Conservation (phyloP, 2,888 invertebrate species). For the Esperia sulphurella region DNA sequence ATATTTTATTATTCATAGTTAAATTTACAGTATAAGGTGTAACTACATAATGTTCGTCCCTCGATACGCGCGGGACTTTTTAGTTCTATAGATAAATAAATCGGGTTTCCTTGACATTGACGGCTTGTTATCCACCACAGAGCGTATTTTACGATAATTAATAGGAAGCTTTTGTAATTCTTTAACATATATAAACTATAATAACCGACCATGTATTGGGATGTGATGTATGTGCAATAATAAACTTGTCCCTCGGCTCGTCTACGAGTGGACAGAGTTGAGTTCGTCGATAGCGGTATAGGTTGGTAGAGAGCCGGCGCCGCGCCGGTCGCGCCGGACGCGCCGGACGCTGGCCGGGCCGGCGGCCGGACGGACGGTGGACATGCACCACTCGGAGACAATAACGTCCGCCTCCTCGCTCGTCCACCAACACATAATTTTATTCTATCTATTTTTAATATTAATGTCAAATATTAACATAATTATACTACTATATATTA, state of each 20-base stretch:
- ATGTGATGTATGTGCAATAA: constrained; percentile 32
- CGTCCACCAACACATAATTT: constrained; percentile 75
- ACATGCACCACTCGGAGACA: constrained; percentile 36
- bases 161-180: constrained; percentile 47
- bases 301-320: constrained; percentile 25
- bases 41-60: constrained; percentile 44
- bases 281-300: constrained; percentile 23
- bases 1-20: constrained; percentile 76
- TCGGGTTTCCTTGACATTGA: constrained; percentile 38
- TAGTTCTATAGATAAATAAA: constrained; percentile 49
- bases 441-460: constrained; percentile 79
- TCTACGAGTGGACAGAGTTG: constrained; percentile 20
- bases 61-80: constrained; percentile 49
- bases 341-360: constrained; percentile 54
- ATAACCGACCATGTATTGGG: constrained; percentile 24
- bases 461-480: constrained; percentile 78
- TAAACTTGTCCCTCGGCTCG: constrained; percentile 31
- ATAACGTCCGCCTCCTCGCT: constrained; percentile 64
- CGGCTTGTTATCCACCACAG: constrained; percentile 26
- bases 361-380: constrained; percentile 17
- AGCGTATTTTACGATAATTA: constrained; percentile 44
- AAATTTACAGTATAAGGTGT: constrained; percentile 67
- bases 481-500: constrained; percentile 74
- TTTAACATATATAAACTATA: constrained; percentile 23
- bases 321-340: constrained; percentile 19